These are phyloP conservation scores for Muntiacus reevesi DNA, from an alignment of 2,113 vertebrate species.

Conservation along the genomic window DNA sequence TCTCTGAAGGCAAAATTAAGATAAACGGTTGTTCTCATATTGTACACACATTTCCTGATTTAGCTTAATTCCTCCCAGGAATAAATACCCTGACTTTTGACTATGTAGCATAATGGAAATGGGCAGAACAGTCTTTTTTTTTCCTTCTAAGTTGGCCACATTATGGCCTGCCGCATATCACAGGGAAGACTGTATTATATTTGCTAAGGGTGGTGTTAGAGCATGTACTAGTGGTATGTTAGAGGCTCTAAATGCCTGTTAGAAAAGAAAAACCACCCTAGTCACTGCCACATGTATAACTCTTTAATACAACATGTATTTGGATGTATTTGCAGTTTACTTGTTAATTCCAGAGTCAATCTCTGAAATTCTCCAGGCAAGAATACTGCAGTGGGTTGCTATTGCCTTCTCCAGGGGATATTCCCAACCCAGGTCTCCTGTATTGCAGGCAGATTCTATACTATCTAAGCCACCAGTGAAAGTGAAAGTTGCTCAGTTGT, in stretches of 20 bases:
- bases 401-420: neutral
- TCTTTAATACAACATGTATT: neutral
- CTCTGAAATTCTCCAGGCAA: neutral
- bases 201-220: neutral
- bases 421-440: neutral
- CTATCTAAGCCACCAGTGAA: neutral
- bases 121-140: neutral
- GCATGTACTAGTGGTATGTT: fast-evolving
- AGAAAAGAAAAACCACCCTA: neutral
- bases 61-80: neutral
- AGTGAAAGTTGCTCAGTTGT: too few relatives aligned
- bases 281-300: neutral
- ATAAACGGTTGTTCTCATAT: neutral
- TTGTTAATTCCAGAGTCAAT: neutral
- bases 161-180: neutral
- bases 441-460: neutral
- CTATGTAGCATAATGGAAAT: neutral
- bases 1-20: neutral
- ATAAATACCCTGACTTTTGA: neutral
- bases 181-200: neutral
- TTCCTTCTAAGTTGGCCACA: neutral
- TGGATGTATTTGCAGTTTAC: neutral
- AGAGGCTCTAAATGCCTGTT: neutral
- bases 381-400: neutral
- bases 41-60: neutral